phyloP scores from a whole-genome alignment of 2,888 invertebrate species.

The Cancer borealis region DNA sequence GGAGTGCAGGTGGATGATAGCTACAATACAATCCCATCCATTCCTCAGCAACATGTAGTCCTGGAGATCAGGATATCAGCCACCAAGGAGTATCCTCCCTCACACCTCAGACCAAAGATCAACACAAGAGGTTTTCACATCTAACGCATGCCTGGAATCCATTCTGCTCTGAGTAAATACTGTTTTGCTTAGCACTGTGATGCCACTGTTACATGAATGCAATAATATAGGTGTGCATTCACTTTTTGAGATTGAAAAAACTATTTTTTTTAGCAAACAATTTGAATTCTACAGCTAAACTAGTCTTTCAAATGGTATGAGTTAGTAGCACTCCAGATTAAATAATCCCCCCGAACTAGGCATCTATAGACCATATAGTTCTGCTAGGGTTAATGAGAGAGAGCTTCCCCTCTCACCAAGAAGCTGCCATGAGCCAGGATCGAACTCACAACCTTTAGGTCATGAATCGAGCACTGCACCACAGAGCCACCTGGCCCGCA shows the following conservation, averaged over 20 bases:
- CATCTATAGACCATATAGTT: too few species aligned
- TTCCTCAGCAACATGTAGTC: neutral
- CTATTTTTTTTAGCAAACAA: neutral
- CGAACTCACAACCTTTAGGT: too few species aligned
- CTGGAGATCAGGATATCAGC: neutral
- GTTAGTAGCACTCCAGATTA: neutral
- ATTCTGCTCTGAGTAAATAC: neutral
- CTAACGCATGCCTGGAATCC: neutral
- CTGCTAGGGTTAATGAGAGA: too few species aligned
- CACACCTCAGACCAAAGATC: neutral
- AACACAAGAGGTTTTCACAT: neutral
- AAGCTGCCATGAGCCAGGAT: too few species aligned
- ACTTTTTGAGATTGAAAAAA: neutral
- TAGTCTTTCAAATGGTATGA: neutral
- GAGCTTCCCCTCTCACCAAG: too few species aligned
- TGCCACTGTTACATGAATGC: neutral
- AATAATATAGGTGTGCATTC: neutral
- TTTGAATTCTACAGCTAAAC: neutral
- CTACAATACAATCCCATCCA: neutral
- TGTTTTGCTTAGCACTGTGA: neutral
- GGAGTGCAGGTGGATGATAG: neutral
- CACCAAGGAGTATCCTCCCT: neutral
- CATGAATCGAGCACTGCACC: too few species aligned
- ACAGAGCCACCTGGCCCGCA: too few species aligned
- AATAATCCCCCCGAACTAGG: too few species aligned